Evolutionary conservation across 2,888 invertebrate species (phyloP).

Genomic region (Drosophila barbarae): DNA sequence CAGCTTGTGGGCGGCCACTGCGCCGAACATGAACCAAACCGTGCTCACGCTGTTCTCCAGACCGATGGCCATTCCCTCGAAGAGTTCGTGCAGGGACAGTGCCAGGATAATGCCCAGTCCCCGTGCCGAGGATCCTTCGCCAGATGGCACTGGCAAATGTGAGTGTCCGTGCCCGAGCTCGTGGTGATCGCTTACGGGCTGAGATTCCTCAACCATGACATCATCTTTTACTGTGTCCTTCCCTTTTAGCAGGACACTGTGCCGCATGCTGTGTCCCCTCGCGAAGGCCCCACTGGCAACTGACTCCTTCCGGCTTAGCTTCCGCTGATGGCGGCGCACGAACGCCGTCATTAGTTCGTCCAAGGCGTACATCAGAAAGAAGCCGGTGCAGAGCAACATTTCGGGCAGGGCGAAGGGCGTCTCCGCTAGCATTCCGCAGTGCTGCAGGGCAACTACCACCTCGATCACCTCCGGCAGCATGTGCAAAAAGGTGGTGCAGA

Average conservation of each 20-base stretch:
- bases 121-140: slow-evolving; percentile 80
- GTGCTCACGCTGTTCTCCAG: slow-evolving; percentile 83
- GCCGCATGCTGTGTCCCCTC: slow-evolving; percentile 74
- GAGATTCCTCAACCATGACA: background rate
- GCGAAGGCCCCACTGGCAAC: slow-evolving; percentile 75
- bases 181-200: slow-evolving; percentile 33
- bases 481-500: slow-evolving; percentile 90
- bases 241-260: slow-evolving; percentile 67
- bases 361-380: slow-evolving; percentile 89
- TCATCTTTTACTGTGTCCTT: background rate
- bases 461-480: slow-evolving; percentile 89
- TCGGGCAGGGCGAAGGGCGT: slow-evolving; percentile 85
- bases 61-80: slow-evolving; percentile 92
- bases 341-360: slow-evolving; percentile 89
- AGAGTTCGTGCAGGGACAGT: slow-evolving; percentile 90
- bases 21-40: slow-evolving; percentile 90
- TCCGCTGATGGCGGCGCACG: slow-evolving; percentile 81
- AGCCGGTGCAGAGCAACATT: slow-evolving; percentile 87
- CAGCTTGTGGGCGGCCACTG: slow-evolving; percentile 91
- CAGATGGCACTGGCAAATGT: slow-evolving; percentile 62
- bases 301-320: slow-evolving; percentile 60
- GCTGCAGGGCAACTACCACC: slow-evolving; percentile 83
- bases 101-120: slow-evolving; percentile 90
- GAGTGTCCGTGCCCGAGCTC: slow-evolving; percentile 45
- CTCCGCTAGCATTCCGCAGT: slow-evolving; percentile 78